phyloP scores from a whole-genome alignment of 2,797 vertebrate genomes.

The Chelon auratus region DNA sequence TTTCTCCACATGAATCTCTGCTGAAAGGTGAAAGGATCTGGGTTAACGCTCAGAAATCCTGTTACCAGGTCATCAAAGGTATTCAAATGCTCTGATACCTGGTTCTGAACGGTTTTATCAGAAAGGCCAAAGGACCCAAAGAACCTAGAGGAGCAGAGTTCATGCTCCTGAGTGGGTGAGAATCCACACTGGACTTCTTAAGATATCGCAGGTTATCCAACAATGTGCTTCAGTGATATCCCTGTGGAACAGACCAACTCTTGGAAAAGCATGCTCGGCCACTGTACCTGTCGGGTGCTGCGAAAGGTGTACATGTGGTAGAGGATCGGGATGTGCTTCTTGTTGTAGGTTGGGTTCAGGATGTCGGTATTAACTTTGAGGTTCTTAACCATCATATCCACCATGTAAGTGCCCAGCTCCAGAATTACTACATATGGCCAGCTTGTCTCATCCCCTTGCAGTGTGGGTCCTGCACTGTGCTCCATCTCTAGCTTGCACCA shows the following conservation, averaged over 20 bases:
- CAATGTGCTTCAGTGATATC: not conserved
- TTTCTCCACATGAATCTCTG: conserved; percentile 18
- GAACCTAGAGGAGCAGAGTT: not conserved
- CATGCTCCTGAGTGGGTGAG: not conserved
- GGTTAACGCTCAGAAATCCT: conserved; percentile 35
- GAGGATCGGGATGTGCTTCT: conserved; percentile 87
- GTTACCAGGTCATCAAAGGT: conserved; percentile 20
- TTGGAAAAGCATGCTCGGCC: not conserved
- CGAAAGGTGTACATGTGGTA: conserved; percentile 97
- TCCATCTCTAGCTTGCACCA: conserved; percentile 87
- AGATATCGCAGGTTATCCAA: not conserved
- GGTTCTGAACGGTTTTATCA: conserved; percentile 6
- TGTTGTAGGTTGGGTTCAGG: conserved; percentile 63
- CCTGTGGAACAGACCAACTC: not conserved
- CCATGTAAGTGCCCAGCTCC: conserved; percentile 89
- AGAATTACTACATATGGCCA: conserved; percentile 87
- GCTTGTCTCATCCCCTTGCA: conserved; percentile 69
- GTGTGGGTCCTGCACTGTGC: conserved; percentile 76
- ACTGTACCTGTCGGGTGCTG: conserved; percentile 88
- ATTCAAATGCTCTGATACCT: conserved; percentile 4
- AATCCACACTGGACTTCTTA: not conserved
- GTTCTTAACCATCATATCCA: conserved; percentile 90
- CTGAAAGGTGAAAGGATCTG: conserved; percentile 35
- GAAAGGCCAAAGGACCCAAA: not conserved
- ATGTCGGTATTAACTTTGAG: conserved; percentile 87